These are phyloP conservation scores for Lipophrys pholis DNA, from an alignment of 2,113 vertebrate genomes.

Conservation along the genomic window DNA sequence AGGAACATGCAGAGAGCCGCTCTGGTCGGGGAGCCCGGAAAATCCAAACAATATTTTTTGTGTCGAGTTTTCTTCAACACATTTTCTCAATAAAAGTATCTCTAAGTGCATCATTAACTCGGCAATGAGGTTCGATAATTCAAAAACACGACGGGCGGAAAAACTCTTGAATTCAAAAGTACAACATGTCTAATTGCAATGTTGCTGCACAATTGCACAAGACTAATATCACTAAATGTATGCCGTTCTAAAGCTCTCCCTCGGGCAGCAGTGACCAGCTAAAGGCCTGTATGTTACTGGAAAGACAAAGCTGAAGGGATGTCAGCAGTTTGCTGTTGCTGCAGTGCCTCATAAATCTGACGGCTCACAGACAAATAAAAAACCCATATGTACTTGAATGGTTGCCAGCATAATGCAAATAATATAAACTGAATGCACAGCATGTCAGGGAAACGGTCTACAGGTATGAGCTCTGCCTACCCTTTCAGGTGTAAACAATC, in stretches of 20 bases:
- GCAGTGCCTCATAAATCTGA: slow-evolving; percentile 10
- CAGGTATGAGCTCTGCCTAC: background rate
- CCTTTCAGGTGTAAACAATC: background rate
- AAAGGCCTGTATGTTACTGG: background rate
- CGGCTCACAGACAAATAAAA: slow-evolving; percentile 2
- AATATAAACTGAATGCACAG: background rate
- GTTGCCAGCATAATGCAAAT: slow-evolving; percentile 5
- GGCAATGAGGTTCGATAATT: background rate
- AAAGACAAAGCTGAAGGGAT: slow-evolving; percentile 8
- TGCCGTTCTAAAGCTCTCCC: background rate
- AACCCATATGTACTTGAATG: background rate
- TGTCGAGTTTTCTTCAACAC: slow-evolving; percentile 8
- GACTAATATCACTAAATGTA: background rate
- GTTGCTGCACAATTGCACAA: background rate
- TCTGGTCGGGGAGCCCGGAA: slow-evolving; percentile 3
- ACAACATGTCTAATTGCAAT: slow-evolving; percentile 13
- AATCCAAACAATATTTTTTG: slow-evolving; percentile 17
- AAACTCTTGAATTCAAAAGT: background rate
- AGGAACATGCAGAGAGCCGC: background rate
- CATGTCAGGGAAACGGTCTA: background rate
- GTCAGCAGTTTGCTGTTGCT: slow-evolving; percentile 11
- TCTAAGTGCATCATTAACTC: slow-evolving; percentile 33
- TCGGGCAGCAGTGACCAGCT: background rate
- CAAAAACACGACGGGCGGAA: slow-evolving; percentile 21
- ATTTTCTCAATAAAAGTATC: slow-evolving; percentile 37